Conservation (phyloP, 2,113 vertebrate species). For the Malaclemys terrapin region DNA sequence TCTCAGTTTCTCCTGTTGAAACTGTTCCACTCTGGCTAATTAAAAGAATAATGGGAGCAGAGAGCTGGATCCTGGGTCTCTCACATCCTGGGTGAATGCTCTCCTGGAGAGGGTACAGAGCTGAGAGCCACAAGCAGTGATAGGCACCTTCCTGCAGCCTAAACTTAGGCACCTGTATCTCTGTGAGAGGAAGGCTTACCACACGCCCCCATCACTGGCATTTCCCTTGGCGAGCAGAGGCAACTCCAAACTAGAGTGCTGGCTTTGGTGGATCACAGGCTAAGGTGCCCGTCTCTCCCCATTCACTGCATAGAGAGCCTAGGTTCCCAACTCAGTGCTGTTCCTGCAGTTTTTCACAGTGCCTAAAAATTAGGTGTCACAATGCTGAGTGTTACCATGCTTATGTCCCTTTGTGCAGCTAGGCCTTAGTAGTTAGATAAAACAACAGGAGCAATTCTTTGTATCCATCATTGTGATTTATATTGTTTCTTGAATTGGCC, state of each 20-base stretch:
- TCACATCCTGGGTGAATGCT: neutral
- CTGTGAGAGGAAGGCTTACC: neutral
- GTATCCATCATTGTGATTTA: neutral
- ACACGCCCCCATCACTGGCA: no score
- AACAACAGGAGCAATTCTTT: neutral
- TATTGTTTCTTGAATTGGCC: neutral
- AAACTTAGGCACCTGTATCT: neutral
- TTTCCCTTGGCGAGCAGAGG: neutral
- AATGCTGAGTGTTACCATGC: neutral
- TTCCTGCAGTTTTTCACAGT: neutral
- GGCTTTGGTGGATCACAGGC: neutral
- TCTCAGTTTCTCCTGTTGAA: neutral
- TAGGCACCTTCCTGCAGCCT: neutral
- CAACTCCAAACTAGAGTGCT: neutral
- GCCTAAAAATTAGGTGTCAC: neutral
- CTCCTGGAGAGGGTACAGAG: neutral
- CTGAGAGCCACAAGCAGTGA: neutral
- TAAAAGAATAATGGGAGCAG: neutral
- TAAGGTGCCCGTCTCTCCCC: neutral
- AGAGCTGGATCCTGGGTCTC: neutral
- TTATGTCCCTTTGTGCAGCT: neutral
- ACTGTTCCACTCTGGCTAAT: neutral
- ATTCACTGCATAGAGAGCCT: neutral
- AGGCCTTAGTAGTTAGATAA: neutral
- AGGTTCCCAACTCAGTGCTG: neutral